Evolutionary conservation across 1,140 invertebrate species (phyloP), one percentile per base, ranked within the genome.

Genomic region (Spodoptera litura): DNA sequence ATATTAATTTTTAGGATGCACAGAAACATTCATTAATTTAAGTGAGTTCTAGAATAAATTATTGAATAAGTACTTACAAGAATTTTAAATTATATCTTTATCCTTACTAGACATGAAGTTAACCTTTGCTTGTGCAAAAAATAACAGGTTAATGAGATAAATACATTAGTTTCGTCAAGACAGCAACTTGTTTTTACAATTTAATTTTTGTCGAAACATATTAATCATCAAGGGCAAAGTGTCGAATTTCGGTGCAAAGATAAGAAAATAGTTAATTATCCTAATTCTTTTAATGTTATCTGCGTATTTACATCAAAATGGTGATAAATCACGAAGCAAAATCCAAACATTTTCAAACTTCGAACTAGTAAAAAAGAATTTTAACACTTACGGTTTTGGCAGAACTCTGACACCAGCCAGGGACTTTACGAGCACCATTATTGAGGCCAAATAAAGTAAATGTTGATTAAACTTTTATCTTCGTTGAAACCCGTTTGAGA

Each of bases 381-480:
- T 31, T 20, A 20, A 3, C 20, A 78, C 76, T 59, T 71, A 78
- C 76, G 66, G 76, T 49, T 78, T 78, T 31, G 76, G 56, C n/a
- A 71, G 44, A 4, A 61, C 76, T 78, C 56, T 78, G 6, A 78
- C 55, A 52, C 76, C 66, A 51, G 38, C 35, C 27, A 78, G 25
- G 12, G 71, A 51, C 12, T 74, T 49, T 49, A 74, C 71, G 12
- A 38, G 25, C n/a, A 61, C 38, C 71, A 61, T 31, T 74, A 61
- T 74, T 61, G 56, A 61, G 58, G 11, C 12, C 49, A 25, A 31
- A 53, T 52, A 13, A 27, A 31, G 31, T 27, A 44, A 44, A 6
- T 5, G 27, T 4, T 53, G 51, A 52, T 52, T 52, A 68, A 52
- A 27, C 4, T 64, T 64, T 20, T n/a, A 38, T 15, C 31, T 15